A percentile compares a stretch with the other conserved stretches of the same genome.
These are phyloP conservation scores for Ailuropoda melanoleuca DNA, from an alignment of 2,113 vertebrate genomes.

Conservation along the genomic window DNA sequence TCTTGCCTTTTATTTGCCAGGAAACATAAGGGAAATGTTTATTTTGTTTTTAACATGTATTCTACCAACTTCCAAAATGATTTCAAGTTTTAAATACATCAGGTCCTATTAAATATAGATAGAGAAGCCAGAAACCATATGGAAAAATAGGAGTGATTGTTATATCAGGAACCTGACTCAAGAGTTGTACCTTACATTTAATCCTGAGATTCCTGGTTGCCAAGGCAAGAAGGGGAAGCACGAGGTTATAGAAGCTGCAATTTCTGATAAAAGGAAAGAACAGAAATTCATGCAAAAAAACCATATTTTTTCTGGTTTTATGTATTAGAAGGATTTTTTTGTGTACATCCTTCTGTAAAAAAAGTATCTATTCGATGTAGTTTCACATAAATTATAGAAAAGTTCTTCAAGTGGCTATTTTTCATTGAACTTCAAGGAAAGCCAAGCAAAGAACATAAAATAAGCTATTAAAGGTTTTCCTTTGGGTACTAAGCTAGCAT, in stretches of 20 bases:
- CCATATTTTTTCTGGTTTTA: neutral
- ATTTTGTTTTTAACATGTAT: neutral
- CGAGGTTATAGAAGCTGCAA: neutral
- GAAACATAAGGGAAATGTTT: neutral
- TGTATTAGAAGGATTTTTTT: neutral
- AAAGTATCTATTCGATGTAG: neutral
- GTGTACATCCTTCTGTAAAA: neutral
- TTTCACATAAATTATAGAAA: conserved; percentile 22
- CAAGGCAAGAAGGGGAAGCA: neutral
- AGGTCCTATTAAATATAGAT: neutral
- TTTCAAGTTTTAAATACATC: neutral
- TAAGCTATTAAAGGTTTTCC: neutral
- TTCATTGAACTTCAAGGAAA: conserved; percentile 25
- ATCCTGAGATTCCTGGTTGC: neutral
- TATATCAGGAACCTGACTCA: neutral
- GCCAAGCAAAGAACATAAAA: neutral
- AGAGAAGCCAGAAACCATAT: neutral
- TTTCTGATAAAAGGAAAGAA: neutral
- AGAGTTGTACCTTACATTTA: neutral
- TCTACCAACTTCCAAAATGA: neutral
- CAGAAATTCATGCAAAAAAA: neutral
- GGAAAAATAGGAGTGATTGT: neutral
- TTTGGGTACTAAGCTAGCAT: neutral
- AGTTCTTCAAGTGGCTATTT: conserved; percentile 3
- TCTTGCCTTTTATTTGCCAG: neutral